Base-by-base conservation (phyloP, 2,113 vertebrate genomes). In the Campylorhamphus procurvoides region DNA sequence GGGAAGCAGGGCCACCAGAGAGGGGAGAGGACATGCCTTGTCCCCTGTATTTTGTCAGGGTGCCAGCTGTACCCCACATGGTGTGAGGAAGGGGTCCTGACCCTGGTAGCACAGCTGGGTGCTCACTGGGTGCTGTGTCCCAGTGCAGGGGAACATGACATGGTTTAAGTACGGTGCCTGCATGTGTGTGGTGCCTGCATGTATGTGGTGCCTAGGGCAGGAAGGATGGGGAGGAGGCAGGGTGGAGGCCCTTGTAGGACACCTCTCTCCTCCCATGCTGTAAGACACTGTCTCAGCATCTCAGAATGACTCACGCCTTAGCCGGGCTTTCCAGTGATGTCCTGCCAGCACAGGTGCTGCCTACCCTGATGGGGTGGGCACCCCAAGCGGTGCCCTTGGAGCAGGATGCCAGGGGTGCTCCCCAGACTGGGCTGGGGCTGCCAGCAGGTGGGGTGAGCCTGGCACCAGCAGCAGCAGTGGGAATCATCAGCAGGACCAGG, bases 111-210 rank as follows among this genome's bases (percentile, higher is more conserved):
- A 67, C 39, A 72, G 37, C 40, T 0, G 5, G 40, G 29, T 2
- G 4, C 75, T 44, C 6, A 5, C 4, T 0, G 1, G 25, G n/a
- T 3, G 4, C 47, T 22, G 20, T 0, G 6, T 39, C 27, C 72
- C 0, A 0, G 29, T 11, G 35, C 28, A 7, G 77, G 27, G 56
- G 17, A 10, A n/a, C 1, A 2, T 20, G 50, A 23, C 1, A 1
- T 5, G 50, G 39, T 39, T 66, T 60, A 37, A 53, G 53, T 12
- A 7, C 0, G 4, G 53, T 6, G 35, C 24, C 67, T 39, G 29
- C 12, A 6, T 5, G 14, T 8, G 13, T 5, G 31, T 7, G 4
- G 53, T 6, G 35, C 24, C 67, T 35, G 29, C 13, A 4, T 5
- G 14, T 9, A 15, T 5, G 27, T 7, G 31, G 62, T 58, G 67